Evolutionary conservation across 2,888 invertebrate genomes (phyloP), one percentile per base, ranked within the genome.

Genomic region (Drosophila paranaensis): DNA sequence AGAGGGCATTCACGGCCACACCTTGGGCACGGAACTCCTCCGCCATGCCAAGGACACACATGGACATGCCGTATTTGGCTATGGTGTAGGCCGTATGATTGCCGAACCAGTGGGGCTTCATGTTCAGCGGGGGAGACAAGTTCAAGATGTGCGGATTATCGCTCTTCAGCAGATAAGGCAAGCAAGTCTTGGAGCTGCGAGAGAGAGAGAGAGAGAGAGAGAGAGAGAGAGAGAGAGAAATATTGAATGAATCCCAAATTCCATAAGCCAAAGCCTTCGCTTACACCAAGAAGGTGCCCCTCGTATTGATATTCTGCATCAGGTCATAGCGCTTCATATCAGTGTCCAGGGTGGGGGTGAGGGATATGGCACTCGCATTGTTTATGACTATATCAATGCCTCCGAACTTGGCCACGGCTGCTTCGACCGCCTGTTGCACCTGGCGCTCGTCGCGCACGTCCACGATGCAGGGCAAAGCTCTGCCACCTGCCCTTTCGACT

Each of bases 1-100:
- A 99, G 0, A 99, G 94, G 0, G 98, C 98, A 93, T 99, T 99
- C 6, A 99, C 98, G 33, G 96, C 98, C 71, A 99, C 96, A 66
- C 96, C 96, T 79, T 94, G 94, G 0, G 94, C 94, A 88, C 95
- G 96, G 90, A 98, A 97, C 93, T 99, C 99, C 80, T 96, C 97
- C 14, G 98, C 95, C 98, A 99, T 98, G n/a, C 99, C 99, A n/a
- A 99, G 93, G 2, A 97, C 98, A 93, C 98, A 99, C 97, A 99
- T 97, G 0, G 98, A 98, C 99, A 99, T 99, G 27, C 98, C 99
- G 92, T 98, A 99, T 92, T 99, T 99, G 0, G 99, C 98, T 95
- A 99, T 98, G 0, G 99, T 99, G 93, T 99, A 99, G 0, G 98
- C 98, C 48, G 98, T 96, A 93, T 98, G 97, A 88, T 96, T 94